These are phyloP conservation scores for Helobdella robusta DNA, from an alignment of 2,888 invertebrate genomes.

Conservation along the genomic window DNA sequence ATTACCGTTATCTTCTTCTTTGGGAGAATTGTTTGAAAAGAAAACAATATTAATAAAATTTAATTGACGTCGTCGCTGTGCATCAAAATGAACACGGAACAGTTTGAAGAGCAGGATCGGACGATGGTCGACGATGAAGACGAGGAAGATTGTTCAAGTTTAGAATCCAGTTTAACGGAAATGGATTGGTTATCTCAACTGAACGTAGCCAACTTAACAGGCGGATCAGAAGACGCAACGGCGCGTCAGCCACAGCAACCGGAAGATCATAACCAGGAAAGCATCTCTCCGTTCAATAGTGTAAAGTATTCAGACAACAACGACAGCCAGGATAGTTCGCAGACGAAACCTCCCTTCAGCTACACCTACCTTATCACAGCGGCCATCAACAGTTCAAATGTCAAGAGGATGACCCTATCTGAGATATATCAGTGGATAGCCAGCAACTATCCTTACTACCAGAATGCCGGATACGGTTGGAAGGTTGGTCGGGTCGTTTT, in stretches of 20 bases:
- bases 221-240: constrained; percentile 29
- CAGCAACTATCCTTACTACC: constrained; percentile 64
- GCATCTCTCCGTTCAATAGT: constrained; percentile 1
- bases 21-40: too few relatives aligned
- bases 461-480: constrained; percentile 62
- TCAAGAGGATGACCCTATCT: constrained; percentile 64
- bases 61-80: too few relatives aligned
- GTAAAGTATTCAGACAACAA: background rate
- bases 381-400: constrained; percentile 60
- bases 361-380: constrained; percentile 64
- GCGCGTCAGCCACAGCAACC: constrained; percentile 4
- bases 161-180: constrained; percentile 52
- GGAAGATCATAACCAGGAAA: background rate
- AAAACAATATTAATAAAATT: too few relatives aligned
- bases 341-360: constrained; percentile 54
- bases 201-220: too few relatives aligned
- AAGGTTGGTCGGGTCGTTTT: constrained; percentile 60
- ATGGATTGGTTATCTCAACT: constrained; percentile 53
- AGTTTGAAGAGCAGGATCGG: too few relatives aligned
- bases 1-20: too few relatives aligned
- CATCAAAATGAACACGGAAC: too few relatives aligned
- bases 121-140: constrained; percentile 32
- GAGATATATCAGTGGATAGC: constrained; percentile 67
- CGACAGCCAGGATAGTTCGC: background rate
- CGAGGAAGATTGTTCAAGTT: constrained; percentile 38